Conservation (phyloP, 2,797 vertebrate species). For the Micromesistius poutassou region DNA sequence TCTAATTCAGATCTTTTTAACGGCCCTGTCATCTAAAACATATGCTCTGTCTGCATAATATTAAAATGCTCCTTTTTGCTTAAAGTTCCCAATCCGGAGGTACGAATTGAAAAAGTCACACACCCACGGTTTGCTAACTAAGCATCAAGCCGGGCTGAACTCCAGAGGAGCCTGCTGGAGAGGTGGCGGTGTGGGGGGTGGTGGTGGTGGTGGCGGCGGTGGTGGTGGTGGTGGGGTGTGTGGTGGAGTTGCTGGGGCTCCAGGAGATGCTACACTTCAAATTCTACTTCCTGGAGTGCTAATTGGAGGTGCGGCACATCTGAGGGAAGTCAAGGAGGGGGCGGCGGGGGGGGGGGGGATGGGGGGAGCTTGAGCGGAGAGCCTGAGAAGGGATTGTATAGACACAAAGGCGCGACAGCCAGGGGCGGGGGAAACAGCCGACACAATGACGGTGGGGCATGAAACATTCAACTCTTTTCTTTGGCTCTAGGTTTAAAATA, state of each 20-base stretch:
- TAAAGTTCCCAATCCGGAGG: not conserved
- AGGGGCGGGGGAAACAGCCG: too few relatives aligned
- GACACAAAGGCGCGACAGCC: too few relatives aligned
- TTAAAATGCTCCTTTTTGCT: not conserved
- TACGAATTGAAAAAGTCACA: not conserved
- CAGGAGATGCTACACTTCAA: not conserved
- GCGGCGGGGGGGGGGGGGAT: not conserved
- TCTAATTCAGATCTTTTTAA: not conserved
- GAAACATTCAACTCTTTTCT: not conserved
- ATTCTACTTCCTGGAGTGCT: not conserved
- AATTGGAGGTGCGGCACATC: not conserved
- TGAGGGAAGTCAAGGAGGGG: not conserved
- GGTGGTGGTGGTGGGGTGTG: not conserved
- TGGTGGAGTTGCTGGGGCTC: not conserved
- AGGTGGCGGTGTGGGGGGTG: not conserved
- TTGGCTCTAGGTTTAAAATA: not conserved
- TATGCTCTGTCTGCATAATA: not conserved
- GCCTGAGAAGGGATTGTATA: not conserved
- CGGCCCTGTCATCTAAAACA: not conserved
- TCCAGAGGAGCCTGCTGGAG: not conserved
- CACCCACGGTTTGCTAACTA: too few relatives aligned
- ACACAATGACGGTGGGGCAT: not conserved
- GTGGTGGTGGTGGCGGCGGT: not conserved
- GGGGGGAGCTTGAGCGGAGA: not conserved
- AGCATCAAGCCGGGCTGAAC: too few relatives aligned